Percentiles rank a stretch among this genome's conserved stretches.
Evolutionary conservation across 2,113 vertebrate genomes (phyloP).

Genomic region (Sander vitreus): DNA sequence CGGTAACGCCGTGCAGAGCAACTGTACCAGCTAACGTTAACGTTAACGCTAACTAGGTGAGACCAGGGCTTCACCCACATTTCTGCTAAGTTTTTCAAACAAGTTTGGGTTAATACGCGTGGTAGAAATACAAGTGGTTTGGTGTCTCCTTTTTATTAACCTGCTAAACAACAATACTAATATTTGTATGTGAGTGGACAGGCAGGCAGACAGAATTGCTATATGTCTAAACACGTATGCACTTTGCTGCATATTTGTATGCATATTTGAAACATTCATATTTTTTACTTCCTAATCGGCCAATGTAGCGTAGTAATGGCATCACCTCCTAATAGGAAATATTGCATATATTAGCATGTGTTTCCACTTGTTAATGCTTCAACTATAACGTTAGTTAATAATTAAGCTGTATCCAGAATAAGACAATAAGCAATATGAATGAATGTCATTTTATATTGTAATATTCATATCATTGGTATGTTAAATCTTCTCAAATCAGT

Average conservation of each 20-base stretch:
- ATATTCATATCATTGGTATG: neutral
- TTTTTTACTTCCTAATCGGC: neutral
- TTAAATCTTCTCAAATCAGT: neutral
- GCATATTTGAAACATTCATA: neutral
- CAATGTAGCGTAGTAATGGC: neutral
- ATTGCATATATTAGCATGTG: no score
- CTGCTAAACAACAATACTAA: neutral
- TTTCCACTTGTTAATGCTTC: neutral
- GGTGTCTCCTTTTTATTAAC: neutral
- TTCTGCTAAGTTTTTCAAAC: neutral
- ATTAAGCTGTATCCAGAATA: neutral
- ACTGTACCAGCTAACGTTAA: conserved; percentile 17
- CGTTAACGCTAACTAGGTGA: neutral
- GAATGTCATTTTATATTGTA: neutral
- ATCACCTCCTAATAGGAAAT: neutral
- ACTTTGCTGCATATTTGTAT: no score
- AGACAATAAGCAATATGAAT: neutral
- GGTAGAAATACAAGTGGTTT: neutral
- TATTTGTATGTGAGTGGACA: neutral
- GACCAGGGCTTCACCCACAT: neutral
- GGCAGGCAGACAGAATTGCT: neutral
- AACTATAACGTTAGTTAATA: neutral
- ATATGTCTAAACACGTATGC: neutral
- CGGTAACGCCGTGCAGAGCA: neutral
- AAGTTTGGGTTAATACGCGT: neutral